Evolutionary conservation across 2,113 vertebrate genomes (phyloP), one percentile per base, ranked within the genome.

Genomic region (Abramis brama): DNA sequence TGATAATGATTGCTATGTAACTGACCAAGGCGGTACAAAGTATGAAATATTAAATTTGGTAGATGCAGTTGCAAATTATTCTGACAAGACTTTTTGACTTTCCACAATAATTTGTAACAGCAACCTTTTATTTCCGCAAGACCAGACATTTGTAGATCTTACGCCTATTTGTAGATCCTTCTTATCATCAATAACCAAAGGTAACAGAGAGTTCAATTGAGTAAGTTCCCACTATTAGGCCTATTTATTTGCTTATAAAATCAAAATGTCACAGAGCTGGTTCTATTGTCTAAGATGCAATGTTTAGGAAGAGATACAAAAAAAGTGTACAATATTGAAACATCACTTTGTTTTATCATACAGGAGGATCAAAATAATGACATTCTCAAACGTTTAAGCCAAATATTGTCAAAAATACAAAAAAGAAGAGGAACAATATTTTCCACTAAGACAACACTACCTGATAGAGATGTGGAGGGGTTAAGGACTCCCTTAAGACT

Each of bases 211-310:
- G 23, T 4, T 88, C 79, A 81, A 86, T 66, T 77, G 88, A 86
- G 88, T 88, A 15, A 50, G 82, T 88, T 92, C 78, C 91, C 89
- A 91, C 84, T 86, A 85, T 82, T 75, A 57, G 6, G 55, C 55
- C 55, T 57, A 83, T 91, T 93, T 91, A 89, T 96, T 96, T 94
- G 93, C 94, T 94, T 95, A 95, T 89, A 95, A 96, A 95, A 94
- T 91, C 88, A 92, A 88, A 93, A 94, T 83, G 88, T 91, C 87
- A 89, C 90, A 90, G 92, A 93, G 87, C 91, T 92, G 93, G 92
- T 93, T 94, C 93, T 91, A 91, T 83, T 87, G 92, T 94, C 87
- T 92, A 74, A 92, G 93, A 93, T 94, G 92, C 91, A 91, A 91
- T 79, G 91, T 93, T 87, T 92, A 93, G 92, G 91, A 94, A 93